Evolutionary conservation across 2,797 vertebrate genomes (phyloP).

Genomic region (Phoeniculus purpureus): DNA sequence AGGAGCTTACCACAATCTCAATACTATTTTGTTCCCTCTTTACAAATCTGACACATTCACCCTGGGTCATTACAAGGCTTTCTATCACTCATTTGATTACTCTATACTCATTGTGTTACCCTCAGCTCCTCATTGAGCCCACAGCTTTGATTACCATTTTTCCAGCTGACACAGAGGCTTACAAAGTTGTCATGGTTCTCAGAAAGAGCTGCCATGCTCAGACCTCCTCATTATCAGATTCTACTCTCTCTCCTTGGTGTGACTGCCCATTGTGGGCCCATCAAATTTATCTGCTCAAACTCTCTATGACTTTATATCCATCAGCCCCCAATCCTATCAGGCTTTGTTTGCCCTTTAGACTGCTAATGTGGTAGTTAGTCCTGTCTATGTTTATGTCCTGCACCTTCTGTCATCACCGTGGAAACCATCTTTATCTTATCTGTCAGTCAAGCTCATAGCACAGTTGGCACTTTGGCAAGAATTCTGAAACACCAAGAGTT

Average conservation of each 20-base stretch:
- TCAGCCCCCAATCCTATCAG: fast-evolving
- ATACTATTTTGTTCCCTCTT: background rate
- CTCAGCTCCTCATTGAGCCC: background rate
- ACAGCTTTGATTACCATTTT: background rate
- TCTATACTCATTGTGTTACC: background rate
- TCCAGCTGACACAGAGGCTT: background rate
- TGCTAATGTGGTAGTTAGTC: background rate
- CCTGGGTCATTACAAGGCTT: background rate
- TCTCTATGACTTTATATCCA: background rate
- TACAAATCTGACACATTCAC: background rate
- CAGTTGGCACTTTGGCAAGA: background rate
- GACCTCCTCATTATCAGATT: fast-evolving
- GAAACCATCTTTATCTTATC: background rate
- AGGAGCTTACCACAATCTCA: background rate
- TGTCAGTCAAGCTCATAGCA: background rate
- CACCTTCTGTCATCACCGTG: background rate
- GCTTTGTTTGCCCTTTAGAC: background rate
- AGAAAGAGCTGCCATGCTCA: background rate
- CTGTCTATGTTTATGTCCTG: background rate
- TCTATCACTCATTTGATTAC: background rate
- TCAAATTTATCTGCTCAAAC: background rate
- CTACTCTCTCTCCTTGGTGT: fast-evolving
- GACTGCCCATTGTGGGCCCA: background rate
- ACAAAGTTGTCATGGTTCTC: background rate
- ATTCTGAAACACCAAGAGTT: background rate